Percentiles rank a stretch among this genome's conserved stretches.
phyloP scores from a whole-genome alignment of 1,140 invertebrate genomes.

The Lucilia sericata region DNA sequence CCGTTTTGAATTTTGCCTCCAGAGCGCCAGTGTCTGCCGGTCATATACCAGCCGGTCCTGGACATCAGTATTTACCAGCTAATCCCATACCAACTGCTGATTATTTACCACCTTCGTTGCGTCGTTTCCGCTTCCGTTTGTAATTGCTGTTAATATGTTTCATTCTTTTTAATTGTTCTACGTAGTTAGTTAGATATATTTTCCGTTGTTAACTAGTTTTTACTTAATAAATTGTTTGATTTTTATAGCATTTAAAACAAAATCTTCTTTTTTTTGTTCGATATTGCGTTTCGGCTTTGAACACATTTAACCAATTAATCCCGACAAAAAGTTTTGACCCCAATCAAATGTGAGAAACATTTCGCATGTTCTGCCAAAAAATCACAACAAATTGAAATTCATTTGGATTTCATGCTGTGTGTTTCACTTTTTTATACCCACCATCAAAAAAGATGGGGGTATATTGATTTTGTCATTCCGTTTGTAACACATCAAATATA shows the following conservation, averaged over 20 bases:
- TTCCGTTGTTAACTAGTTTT: not conserved
- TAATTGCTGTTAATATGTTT: not conserved
- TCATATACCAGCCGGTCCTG: constrained; percentile 45
- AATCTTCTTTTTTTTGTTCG: not conserved
- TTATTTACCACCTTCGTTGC: constrained; percentile 59
- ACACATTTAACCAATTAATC: not conserved
- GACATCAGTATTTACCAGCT: constrained; percentile 51
- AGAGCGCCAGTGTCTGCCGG: constrained; percentile 45
- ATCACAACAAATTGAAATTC: constrained; percentile 6
- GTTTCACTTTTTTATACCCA: not conserved
- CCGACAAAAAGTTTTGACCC: not conserved
- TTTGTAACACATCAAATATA: too few species aligned
- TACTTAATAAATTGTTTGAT: not conserved
- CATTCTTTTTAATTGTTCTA: not conserved
- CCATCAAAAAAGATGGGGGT: too few species aligned
- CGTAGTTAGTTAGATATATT: not conserved
- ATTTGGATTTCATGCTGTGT: constrained; percentile 3
- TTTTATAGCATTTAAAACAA: not conserved
- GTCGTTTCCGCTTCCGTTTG: constrained; percentile 45
- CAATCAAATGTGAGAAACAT: constrained; percentile 20
- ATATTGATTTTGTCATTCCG: too few species aligned
- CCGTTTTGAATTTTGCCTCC: constrained; percentile 60
- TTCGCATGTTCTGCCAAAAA: not conserved
- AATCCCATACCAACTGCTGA: constrained; percentile 55
- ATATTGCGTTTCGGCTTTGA: not conserved